These are phyloP conservation scores for Mesitornis unicolor DNA, from an alignment of 2,113 vertebrate species.

Conservation along the genomic window DNA sequence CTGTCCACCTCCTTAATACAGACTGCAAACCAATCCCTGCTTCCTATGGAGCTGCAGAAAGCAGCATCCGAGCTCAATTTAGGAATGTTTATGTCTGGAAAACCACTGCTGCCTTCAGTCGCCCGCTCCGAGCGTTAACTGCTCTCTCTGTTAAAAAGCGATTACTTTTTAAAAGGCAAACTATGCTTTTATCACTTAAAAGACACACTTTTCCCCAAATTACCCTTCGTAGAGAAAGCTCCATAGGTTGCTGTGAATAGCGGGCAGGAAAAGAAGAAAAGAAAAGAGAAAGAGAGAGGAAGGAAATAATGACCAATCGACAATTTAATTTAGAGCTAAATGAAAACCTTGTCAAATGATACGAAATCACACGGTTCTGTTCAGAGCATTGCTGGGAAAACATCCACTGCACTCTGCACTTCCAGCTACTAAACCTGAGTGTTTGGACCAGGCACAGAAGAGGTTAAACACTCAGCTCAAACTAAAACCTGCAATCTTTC, in stretches of 20 bases:
- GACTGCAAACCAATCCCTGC: background rate
- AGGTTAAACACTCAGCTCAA: background rate
- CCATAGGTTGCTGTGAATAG: background rate
- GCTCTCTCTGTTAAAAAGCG: background rate
- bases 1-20: background rate
- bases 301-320: background rate
- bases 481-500: too few relatives aligned
- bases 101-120: background rate
- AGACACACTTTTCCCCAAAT: background rate
- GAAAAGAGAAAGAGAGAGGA: background rate
- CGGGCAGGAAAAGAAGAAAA: background rate
- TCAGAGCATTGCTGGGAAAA: background rate
- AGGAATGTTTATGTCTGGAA: background rate
- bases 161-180: background rate
- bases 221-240: background rate
- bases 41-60: background rate
- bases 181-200: background rate
- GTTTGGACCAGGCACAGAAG: background rate
- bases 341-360: background rate
- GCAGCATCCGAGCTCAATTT: background rate
- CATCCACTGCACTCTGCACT: background rate
- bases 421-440: background rate
- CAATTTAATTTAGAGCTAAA: conserved; percentile 8
- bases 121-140: background rate
- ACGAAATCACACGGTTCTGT: background rate